These are phyloP conservation scores for Propithecus coquereli DNA, from an alignment of 2,113 vertebrate species.

Conservation along the genomic window DNA sequence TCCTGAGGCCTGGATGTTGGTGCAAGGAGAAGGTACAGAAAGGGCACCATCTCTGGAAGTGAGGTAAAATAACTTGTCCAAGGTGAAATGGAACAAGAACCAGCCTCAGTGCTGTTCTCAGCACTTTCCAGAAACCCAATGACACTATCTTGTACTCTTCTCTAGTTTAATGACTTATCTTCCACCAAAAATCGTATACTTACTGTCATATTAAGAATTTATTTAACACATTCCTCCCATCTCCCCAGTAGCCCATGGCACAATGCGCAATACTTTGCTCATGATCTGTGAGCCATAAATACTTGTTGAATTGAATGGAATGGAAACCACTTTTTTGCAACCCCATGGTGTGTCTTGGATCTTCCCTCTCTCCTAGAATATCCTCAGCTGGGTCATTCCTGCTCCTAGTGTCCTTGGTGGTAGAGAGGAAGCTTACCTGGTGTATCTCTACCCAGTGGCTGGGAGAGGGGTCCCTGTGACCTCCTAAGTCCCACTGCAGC, in stretches of 20 bases:
- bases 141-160: background rate
- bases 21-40: background rate
- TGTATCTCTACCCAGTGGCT: conserved; percentile 87
- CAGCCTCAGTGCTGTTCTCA: background rate
- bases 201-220: conserved; percentile 8
- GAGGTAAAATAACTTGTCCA: background rate
- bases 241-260: background rate
- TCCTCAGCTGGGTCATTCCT: background rate
- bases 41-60: background rate
- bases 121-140: background rate
- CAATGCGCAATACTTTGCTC: background rate
- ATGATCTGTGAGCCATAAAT: background rate
- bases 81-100: background rate
- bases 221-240: background rate
- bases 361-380: background rate
- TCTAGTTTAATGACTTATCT: background rate
- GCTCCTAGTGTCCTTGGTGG: background rate
- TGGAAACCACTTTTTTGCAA: background rate
- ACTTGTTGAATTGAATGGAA: background rate
- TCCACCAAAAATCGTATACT: background rate
- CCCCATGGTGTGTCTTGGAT: background rate
- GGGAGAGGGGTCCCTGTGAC: conserved; percentile 84
- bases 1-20: background rate
- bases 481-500: conserved; percentile 83
- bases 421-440: conserved; percentile 77